Base-by-base conservation (phyloP, 2,797 vertebrate species). In the Hydrolagus colliei region DNA sequence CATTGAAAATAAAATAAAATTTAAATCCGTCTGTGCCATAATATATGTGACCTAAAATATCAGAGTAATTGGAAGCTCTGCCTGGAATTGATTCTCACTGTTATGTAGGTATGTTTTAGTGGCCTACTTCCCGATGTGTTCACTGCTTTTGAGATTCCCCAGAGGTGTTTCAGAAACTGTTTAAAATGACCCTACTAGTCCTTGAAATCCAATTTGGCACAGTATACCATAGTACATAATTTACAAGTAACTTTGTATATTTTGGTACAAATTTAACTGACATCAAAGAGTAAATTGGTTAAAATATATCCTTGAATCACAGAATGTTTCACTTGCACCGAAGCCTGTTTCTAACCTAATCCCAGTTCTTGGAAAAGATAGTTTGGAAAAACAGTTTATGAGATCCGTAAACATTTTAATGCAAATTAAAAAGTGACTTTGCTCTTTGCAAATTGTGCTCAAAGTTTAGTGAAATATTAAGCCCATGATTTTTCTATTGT, bases 121-220 rank as follows among this genome's bases (percentile, higher is more conserved):
- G 78, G 67, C 27, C 62, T 62, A 82, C 22, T 82, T 67, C 63
- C 13, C 41, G 63, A 68, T 82, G n/a, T 79, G n/a, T 79, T 63
- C 61, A 16, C 22, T 11, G 32, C 65, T 67, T 27, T 68, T 84
- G 65, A 20, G 41, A 41, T 41, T 84, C 65, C 65, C 71, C 16
- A 35, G 74, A 52, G 65, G 65, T 27, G 65, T 80, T 80, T 80
- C 62, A 6, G 8, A 62, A 18, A 27, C 18, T 71, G 22, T 41
- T 68, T 84, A 71, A 41, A 84, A 35, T 84, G 35, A 67, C 61
- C 65, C 52, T 68, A 18, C 14, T 27, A 10, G 18, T 68, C 65
- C 65, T 35, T 41, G 71, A 80, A n/a, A 68, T 18, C 65, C 16
- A 68, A 84, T 11, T 68, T 84, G 65, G 41, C 41, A 52, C 41